phyloP scores from a whole-genome alignment of 1,140 invertebrate genomes.

The Meloidogyne hapla region DNA sequence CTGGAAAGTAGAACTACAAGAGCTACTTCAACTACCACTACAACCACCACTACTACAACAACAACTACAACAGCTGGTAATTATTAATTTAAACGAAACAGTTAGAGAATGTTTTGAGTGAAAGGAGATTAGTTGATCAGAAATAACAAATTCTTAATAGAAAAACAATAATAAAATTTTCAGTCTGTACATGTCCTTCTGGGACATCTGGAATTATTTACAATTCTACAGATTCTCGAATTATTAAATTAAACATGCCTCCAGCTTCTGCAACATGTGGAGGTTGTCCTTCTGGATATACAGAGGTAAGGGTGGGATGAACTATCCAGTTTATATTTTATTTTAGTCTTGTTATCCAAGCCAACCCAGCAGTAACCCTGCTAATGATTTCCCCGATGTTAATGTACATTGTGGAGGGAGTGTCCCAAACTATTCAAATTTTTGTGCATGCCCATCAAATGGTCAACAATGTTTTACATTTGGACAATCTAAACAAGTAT shows the following conservation, averaged over 20 bases:
- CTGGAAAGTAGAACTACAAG: not conserved
- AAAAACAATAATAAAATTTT: not conserved
- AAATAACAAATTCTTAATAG: no score
- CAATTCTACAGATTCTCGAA: not conserved
- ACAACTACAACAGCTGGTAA: not conserved
- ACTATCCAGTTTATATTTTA: no score
- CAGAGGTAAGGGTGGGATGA: not conserved
- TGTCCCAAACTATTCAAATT: not conserved
- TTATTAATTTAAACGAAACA: not conserved
- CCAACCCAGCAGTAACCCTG: not conserved
- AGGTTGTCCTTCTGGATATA: conserved; percentile 5
- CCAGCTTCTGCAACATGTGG: not conserved
- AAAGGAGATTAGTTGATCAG: no score
- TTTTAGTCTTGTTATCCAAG: conserved; percentile 11
- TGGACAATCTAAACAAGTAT: conserved; percentile 7
- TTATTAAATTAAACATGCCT: not conserved
- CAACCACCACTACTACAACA: not conserved
- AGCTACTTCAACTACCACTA: not conserved
- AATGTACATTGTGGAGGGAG: not conserved
- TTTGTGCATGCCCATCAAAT: conserved; percentile 13
- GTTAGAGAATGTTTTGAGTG: not conserved
- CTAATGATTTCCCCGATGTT: conserved; percentile 8
- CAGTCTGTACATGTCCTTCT: conserved; percentile 2
- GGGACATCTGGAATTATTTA: conserved; percentile 11
- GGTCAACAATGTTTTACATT: conserved; percentile 5